Base-by-base conservation (phyloP, 2,888 invertebrate genomes). In the Bugulina stolonifera region DNA sequence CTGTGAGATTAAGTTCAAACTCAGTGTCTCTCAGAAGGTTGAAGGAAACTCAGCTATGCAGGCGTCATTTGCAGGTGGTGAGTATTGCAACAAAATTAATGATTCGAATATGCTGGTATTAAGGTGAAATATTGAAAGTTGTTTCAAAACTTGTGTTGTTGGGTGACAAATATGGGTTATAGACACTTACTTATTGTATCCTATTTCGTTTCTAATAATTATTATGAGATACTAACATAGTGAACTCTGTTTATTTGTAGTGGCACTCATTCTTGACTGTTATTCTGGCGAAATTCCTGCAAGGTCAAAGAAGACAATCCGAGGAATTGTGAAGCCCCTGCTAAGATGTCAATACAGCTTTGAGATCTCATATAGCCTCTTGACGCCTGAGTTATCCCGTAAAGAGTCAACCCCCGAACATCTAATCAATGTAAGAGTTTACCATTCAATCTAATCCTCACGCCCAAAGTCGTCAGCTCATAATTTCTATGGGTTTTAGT, bases 341-440 rank as follows among this genome's bases (percentile, higher is more conserved):
- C 73, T 79, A 25, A 75, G 83, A 27, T 77, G 79, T 23, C 78
- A 77, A 43, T 83, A 83, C 75, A 81, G 82, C 78, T 83, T 81
- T 77, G 76, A 80, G 55, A 74, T 83, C 22, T 81, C 81, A 54
- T 83, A 82, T 75, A 78, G 80, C 74, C 78, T 83, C 1, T 73
- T 81, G 35, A 79, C 79, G 22, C 64, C 64, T 10, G 64, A 64
- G 64, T 32, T 64, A 5, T 64, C 64, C 32, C 32, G 27, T 2
- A 22, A 64, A 32, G 25, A 64, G 25, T 25, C 64, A 14, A 14
- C 22, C 10, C 64, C 64, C 22, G 64, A 25, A 14, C 64, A 64
- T n/a, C 64, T 64, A 5, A 27, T 64, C 22, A 34, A 64, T 27
- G 64, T 64, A n/a, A 14, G 64, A n/a, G n/a, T n/a, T n/a, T n/a